phyloP scores from a whole-genome alignment of 2,888 invertebrate species.

The Hydroisotoma schaefferi region DNA sequence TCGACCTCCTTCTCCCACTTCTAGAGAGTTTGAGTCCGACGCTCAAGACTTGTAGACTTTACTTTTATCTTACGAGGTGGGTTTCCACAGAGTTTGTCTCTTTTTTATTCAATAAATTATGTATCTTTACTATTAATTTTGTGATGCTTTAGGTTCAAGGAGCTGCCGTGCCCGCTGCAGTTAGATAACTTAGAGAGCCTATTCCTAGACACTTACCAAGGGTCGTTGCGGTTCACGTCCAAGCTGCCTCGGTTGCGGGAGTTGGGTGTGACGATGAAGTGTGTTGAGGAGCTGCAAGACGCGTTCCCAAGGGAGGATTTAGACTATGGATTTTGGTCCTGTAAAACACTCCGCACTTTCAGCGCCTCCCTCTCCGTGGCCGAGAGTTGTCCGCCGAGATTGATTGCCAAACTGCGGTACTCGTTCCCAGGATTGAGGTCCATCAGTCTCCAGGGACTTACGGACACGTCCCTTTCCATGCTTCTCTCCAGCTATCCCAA shows the following conservation, averaged over 20 bases:
- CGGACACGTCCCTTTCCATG: constrained; percentile 26
- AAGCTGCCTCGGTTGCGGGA: constrained; percentile 26
- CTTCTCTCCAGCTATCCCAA: constrained; percentile 30
- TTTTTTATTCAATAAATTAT: not conserved
- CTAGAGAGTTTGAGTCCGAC: constrained; percentile 33
- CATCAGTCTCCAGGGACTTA: constrained; percentile 26
- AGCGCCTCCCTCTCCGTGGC: constrained; percentile 27
- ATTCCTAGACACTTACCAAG: constrained; percentile 38
- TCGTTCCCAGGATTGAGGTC: constrained; percentile 27
- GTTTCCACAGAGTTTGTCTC: constrained; percentile 15
- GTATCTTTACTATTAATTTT: not conserved
- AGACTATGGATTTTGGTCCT: constrained; percentile 25
- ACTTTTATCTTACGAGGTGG: constrained; percentile 39
- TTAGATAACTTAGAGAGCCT: constrained; percentile 34
- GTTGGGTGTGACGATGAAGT: constrained; percentile 35
- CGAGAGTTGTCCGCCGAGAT: constrained; percentile 27
- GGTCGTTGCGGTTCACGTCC: constrained; percentile 34
- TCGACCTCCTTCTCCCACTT: constrained; percentile 35
- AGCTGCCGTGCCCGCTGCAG: constrained; percentile 29
- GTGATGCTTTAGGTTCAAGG: constrained; percentile 28
- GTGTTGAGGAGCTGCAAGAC: constrained; percentile 35
- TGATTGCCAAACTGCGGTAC: constrained; percentile 30
- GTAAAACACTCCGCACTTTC: constrained; percentile 30
- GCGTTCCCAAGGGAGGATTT: constrained; percentile 29
- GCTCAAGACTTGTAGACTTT: constrained; percentile 36